Evolutionary conservation across 2,113 vertebrate species (phyloP).

Genomic region (Polypterus bichir): DNA sequence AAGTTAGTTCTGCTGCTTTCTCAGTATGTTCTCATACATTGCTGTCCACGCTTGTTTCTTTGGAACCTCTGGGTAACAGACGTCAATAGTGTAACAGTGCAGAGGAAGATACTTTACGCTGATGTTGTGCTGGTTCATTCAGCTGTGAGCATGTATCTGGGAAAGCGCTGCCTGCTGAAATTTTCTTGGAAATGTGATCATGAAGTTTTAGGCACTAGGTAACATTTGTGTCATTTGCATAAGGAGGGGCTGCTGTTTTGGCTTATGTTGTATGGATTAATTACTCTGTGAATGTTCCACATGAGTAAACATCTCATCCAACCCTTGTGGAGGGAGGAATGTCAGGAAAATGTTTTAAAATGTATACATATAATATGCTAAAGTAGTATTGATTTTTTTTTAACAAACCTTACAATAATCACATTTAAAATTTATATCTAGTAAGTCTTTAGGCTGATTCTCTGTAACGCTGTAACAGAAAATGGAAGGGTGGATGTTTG

Average conservation of each 20-base stretch:
- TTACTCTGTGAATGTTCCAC: constrained; percentile 56
- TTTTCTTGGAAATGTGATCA: constrained; percentile 35
- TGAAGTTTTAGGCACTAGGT: constrained; percentile 26
- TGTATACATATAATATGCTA: no score
- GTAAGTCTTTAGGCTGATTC: no score
- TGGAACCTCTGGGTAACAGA: constrained; percentile 43
- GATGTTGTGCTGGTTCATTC: constrained; percentile 21
- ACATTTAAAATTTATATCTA: no score
- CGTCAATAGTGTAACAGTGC: constrained; percentile 38
- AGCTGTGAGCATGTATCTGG: constrained; percentile 28
- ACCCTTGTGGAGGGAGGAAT: constrained; percentile 9
- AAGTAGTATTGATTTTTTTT: no score
- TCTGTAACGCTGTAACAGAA: no score
- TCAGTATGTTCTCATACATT: constrained; percentile 36
- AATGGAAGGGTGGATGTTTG: no score
- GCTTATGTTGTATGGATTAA: constrained; percentile 43
- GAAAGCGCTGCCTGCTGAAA: constrained; percentile 43
- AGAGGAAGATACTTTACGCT: constrained; percentile 23
- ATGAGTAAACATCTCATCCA: constrained; percentile 26
- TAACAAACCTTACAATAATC: no score
- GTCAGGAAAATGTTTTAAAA: no score
- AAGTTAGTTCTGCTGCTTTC: constrained; percentile 41
- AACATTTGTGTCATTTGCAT: constrained; percentile 42
- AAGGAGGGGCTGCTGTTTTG: constrained; percentile 42
- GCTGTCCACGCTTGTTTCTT: constrained; percentile 28